A percentile compares a stretch with the other conserved stretches of the same genome.
Conservation (phyloP, 1,140 invertebrate genomes). For the Pogonomyrmex californicus region DNA sequence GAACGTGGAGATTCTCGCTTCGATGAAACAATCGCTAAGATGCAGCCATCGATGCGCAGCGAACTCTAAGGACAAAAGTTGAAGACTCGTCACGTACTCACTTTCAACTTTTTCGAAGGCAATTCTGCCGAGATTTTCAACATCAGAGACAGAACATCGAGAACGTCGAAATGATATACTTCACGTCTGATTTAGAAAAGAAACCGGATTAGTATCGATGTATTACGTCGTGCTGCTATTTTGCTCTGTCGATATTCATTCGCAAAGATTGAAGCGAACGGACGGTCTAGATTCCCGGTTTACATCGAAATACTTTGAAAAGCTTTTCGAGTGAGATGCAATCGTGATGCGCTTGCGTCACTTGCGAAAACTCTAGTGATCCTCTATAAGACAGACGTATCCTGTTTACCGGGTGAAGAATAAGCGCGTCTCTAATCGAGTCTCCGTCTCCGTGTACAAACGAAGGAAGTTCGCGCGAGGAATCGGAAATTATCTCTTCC, state of each 20-base stretch:
- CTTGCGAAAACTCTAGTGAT: background rate
- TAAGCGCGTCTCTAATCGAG: background rate
- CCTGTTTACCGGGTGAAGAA: background rate
- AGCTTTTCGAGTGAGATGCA: background rate
- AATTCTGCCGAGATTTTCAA: background rate
- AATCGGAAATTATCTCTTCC: constrained; percentile 19
- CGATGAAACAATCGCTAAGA: background rate
- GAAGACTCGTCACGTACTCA: background rate
- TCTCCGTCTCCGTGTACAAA: background rate
- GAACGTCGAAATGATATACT: background rate
- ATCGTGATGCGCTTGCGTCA: background rate
- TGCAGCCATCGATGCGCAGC: background rate
- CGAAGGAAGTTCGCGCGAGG: constrained; percentile 32
- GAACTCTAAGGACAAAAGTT: background rate
- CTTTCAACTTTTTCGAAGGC: background rate
- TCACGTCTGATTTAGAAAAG: background rate
- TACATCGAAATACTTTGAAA: background rate
- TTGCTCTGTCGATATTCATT: background rate
- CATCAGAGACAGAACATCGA: background rate
- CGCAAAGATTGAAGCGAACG: background rate
- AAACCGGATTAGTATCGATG: background rate
- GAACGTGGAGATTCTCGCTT: background rate
- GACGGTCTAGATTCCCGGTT: background rate
- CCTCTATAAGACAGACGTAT: background rate
- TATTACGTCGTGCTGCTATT: background rate